Evolutionary conservation across 2,113 vertebrate species (phyloP).

Genomic region (Platichthys stellatus): DNA sequence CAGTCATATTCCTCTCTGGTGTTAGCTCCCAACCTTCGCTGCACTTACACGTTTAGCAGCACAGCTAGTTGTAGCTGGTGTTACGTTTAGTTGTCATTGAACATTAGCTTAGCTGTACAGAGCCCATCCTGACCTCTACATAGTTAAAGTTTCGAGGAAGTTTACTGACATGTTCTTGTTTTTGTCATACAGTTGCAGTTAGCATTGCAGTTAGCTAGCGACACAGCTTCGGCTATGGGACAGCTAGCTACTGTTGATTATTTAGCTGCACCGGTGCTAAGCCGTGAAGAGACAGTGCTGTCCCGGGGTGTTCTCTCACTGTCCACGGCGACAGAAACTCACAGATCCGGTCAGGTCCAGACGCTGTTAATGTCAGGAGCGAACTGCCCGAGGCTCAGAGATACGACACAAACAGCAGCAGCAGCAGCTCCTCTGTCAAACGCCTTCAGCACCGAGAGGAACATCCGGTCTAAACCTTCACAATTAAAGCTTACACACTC

Average conservation of each 20-base stretch:
- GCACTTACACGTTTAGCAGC: background rate
- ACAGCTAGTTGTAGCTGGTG: conserved; percentile 35
- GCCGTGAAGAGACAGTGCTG: background rate
- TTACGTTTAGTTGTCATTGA: background rate
- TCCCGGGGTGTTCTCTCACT: background rate
- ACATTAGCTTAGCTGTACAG: background rate
- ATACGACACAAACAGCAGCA: background rate
- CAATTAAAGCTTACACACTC: conserved; percentile 4
- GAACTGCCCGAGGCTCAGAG: background rate
- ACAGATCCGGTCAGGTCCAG: conserved; percentile 27
- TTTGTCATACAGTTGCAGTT: background rate
- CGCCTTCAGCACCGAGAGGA: rapidly evolving
- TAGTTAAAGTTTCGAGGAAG: background rate
- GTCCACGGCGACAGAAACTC: conserved; percentile 30
- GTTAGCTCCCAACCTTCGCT: conserved; percentile 11
- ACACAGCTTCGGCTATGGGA: conserved; percentile 16
- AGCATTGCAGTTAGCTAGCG: conserved; percentile 17
- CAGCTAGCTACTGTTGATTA: conserved; percentile 35
- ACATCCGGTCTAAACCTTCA: conserved; percentile 54
- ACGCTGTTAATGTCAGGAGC: background rate
- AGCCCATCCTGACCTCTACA: background rate
- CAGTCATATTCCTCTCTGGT: background rate
- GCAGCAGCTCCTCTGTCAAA: conserved; percentile 7
- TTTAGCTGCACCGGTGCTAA: background rate
- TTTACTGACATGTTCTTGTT: background rate